A percentile compares a stretch with the other conserved stretches of the same genome.
phyloP scores from a whole-genome alignment of 2,797 vertebrate species.

The Dromococcyx pavoninus region DNA sequence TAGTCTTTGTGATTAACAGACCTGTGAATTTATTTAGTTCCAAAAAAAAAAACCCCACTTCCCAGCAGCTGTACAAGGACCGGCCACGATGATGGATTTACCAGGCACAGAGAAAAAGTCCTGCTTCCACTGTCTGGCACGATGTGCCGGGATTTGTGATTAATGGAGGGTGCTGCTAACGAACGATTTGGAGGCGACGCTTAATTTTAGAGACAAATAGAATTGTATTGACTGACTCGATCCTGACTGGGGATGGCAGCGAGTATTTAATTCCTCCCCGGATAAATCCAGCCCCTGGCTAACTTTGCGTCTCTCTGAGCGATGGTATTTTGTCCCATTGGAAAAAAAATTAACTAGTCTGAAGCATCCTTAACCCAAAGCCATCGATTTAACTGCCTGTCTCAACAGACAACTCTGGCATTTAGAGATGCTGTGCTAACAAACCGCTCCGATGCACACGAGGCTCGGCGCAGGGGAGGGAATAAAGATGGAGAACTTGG shows the following conservation, averaged over 20 bases:
- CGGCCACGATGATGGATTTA: fast-evolving
- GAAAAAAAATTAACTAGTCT: background rate
- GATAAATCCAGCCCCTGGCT: background rate
- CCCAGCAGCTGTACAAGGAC: background rate
- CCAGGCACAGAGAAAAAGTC: background rate
- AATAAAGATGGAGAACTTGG: background rate
- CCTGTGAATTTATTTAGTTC: background rate
- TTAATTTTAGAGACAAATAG: background rate
- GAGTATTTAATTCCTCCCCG: background rate
- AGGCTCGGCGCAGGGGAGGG: background rate
- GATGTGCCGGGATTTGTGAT: background rate
- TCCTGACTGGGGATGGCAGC: background rate
- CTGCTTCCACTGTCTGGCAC: background rate
- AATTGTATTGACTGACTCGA: too few relatives aligned
- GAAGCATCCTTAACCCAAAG: background rate
- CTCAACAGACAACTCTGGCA: background rate
- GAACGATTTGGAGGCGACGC: background rate
- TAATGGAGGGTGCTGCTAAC: background rate
- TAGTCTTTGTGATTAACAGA: background rate
- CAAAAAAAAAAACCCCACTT: background rate
- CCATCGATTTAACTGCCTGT: background rate
- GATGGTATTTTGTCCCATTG: background rate
- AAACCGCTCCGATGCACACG: fast-evolving
- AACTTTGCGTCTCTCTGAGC: background rate
- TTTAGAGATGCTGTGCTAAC: background rate